These are phyloP conservation scores for Danaus chrysippus DNA, from an alignment of 2,888 invertebrate species.

Conservation along the genomic window DNA sequence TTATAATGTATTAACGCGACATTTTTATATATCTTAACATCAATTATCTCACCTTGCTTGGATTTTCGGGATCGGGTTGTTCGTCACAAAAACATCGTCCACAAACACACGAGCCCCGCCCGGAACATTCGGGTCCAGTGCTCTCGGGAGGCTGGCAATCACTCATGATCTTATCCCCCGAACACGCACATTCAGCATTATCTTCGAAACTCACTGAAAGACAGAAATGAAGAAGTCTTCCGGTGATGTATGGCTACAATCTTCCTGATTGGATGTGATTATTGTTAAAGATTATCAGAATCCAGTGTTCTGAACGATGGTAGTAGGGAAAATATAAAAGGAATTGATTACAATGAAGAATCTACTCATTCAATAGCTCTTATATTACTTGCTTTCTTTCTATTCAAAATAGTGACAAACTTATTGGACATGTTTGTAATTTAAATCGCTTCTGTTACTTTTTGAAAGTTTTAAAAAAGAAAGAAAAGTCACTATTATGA, in stretches of 20 bases:
- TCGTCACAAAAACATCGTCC: slow-evolving; percentile 60
- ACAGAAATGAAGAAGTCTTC: slow-evolving; percentile 7
- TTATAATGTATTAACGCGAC: neutral
- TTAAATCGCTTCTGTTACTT: too few relatives aligned
- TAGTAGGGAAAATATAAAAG: too few relatives aligned
- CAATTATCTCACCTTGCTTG: slow-evolving; percentile 53
- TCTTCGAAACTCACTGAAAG: slow-evolving; percentile 58
- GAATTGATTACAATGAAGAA: too few relatives aligned
- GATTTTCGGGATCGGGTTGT: slow-evolving; percentile 45
- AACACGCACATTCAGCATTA: slow-evolving; percentile 62
- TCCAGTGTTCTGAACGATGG: too few relatives aligned
- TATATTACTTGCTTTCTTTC: too few relatives aligned
- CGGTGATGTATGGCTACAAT: neutral
- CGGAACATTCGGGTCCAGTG: slow-evolving; percentile 52
- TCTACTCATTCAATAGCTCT: too few relatives aligned
- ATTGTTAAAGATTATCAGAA: too few relatives aligned
- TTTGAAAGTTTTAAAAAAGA: too few relatives aligned
- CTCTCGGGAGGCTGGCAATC: slow-evolving; percentile 52
- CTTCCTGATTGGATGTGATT: too few relatives aligned
- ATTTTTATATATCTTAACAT: neutral
- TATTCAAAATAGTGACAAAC: too few relatives aligned
- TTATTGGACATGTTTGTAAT: too few relatives aligned
- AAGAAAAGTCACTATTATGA: too few relatives aligned
- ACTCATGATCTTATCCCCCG: slow-evolving; percentile 41
- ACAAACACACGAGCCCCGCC: slow-evolving; percentile 61